phyloP scores from a whole-genome alignment of 2,888 invertebrate genomes.

The Vanessa cardui region DNA sequence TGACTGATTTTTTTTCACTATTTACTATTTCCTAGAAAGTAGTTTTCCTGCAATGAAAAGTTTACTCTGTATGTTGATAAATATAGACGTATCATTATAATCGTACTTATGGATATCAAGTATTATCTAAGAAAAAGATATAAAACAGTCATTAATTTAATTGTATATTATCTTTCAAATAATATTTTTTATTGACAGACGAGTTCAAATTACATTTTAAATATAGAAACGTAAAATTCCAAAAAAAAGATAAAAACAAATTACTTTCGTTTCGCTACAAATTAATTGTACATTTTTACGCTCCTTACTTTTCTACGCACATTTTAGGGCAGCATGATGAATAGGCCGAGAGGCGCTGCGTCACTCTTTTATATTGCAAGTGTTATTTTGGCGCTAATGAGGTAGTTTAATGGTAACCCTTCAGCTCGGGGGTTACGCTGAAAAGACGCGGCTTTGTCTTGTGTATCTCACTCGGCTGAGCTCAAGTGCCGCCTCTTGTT shows the following conservation, averaged over 20 bases:
- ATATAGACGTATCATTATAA: too few relatives aligned
- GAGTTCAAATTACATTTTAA: neutral
- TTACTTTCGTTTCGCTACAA: conserved; percentile 5
- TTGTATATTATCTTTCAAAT: too few relatives aligned
- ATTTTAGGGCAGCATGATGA: conserved; percentile 49
- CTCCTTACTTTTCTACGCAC: conserved; percentile 18
- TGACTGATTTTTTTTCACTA: too few relatives aligned
- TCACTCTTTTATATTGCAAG: conserved; percentile 78
- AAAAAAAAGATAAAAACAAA: neutral
- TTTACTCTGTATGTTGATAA: too few relatives aligned
- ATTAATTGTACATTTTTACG: conserved; percentile 1
- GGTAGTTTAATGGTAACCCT: conserved; percentile 52
- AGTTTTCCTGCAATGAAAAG: too few relatives aligned
- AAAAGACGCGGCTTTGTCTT: conserved; percentile 3
- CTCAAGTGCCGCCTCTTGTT: neutral
- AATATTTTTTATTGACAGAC: too few relatives aligned
- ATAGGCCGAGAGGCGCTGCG: conserved; percentile 55
- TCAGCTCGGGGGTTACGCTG: conserved; percentile 19
- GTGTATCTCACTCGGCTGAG: conserved; percentile 1
- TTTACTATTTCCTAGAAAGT: too few relatives aligned
- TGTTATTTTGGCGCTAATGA: conserved; percentile 75
- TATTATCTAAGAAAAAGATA: too few relatives aligned
- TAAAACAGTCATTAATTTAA: too few relatives aligned
- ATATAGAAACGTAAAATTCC: neutral
- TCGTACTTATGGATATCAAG: too few relatives aligned